Evolutionary conservation across 2,113 vertebrate genomes (phyloP).

Genomic region (Dromiciops gliroides): DNA sequence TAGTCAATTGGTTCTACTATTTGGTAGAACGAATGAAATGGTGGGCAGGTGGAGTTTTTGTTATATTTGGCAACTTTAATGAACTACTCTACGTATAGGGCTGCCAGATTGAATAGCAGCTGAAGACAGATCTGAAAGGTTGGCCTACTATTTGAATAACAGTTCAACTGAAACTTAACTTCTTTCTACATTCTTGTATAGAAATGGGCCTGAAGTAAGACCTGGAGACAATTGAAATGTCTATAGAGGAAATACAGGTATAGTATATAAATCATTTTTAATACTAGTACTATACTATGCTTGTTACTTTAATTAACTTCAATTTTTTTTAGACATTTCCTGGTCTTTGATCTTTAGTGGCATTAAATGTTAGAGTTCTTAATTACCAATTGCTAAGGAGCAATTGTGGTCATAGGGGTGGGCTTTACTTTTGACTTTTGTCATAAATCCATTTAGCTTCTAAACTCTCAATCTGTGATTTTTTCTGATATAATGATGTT

Average conservation of each 20-base stretch:
- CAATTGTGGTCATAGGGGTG: not conserved
- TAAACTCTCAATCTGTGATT: not conserved
- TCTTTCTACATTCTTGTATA: not conserved
- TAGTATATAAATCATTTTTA: not conserved
- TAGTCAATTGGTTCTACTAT: too few species aligned
- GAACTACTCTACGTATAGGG: not conserved
- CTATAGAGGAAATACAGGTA: not conserved
- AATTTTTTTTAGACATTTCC: not conserved
- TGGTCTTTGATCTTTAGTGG: not conserved
- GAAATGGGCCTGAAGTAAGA: not conserved
- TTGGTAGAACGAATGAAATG: not conserved
- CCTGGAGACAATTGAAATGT: not conserved
- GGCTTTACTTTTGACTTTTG: not conserved
- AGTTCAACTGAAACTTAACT: not conserved
- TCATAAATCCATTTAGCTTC: not conserved
- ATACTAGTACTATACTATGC: not conserved
- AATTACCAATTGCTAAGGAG: not conserved
- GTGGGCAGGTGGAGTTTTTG: not conserved
- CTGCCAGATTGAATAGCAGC: not conserved
- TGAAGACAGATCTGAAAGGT: not conserved
- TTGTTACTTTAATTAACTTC: not conserved
- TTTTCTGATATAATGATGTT: slow-evolving; percentile 5
- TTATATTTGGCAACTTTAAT: not conserved
- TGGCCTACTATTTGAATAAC: not conserved
- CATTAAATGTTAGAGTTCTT: not conserved